Base-by-base conservation (phyloP, 2,113 vertebrate species). In the Chauna torquata region DNA sequence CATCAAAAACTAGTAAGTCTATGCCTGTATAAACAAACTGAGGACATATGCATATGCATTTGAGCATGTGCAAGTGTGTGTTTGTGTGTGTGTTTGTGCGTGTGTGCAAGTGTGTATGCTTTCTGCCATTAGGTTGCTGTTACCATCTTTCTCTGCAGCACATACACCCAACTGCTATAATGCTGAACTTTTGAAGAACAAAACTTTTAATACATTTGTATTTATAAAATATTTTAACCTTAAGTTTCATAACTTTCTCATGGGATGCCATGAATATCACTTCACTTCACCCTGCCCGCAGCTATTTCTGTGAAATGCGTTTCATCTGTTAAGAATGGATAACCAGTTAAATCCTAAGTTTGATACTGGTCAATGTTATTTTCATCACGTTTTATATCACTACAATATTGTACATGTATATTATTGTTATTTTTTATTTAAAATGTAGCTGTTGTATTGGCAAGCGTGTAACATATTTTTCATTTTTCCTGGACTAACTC, bases 381-480 rank as follows among this genome's bases (percentile, higher is more conserved):
- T 97, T 97, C 76, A 61, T 94, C 89, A 45, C 84, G 17, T 85
- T 65, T 65, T 87, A 77, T 80, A 85, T 87, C 30, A 0, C 92
- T 94, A 80, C 62, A 92, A 8, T 93, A 89, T 64, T 97, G 95
- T 96, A 92, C 49, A 30, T 93, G 27, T 94, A 96, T 92, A 76
- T 93, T 88, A 85, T 82, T 96, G 88, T 93, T 89, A 76, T 90
- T 97, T 93, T 50, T 64, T 93, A 84, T 96, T 97, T 97, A 96
- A 96, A 84, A 92, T 96, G 69, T 70, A 96, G 55, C 45, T 91
- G 36, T 69, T 81, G 17, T 93, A 84, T 82, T 79, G 55, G 36
- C 45, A 85, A 79, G n/a, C 24, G 5, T 94, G 89, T 96, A 94
- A 78, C 75, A 85, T 88, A 38, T 24, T 77, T 97, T 94, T 84